Conservation (phyloP, 2,797 vertebrate genomes). For the Rousettus madagascariensis region DNA sequence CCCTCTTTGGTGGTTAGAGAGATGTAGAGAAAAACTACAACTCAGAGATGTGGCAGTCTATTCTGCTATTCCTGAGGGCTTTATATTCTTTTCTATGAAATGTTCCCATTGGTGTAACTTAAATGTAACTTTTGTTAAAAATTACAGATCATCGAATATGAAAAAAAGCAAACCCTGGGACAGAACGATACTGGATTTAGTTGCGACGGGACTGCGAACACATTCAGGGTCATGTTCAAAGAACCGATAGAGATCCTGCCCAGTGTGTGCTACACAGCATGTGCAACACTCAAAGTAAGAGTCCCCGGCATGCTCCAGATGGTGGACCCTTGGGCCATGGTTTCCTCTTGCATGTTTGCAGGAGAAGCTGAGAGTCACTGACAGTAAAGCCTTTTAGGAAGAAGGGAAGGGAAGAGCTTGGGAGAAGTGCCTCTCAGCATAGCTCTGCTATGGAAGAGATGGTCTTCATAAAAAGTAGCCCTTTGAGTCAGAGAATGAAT, state of each 20-base stretch:
- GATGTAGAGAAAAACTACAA: background rate
- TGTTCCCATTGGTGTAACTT: background rate
- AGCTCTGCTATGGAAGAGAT: background rate
- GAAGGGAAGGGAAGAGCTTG: background rate
- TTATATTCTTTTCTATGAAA: background rate
- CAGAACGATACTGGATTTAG: conserved; percentile 93
- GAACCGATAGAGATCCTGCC: conserved; percentile 97
- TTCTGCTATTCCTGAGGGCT: background rate
- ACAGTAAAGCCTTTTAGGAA: background rate
- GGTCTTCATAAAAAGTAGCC: background rate
- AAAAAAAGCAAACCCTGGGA: conserved; percentile 88
- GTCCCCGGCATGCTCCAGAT: fast-evolving
- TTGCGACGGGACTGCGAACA: conserved; percentile 95
- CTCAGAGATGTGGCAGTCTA: background rate
- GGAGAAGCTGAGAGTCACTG: background rate
- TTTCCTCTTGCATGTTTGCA: background rate
- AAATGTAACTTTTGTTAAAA: conserved; percentile 64
- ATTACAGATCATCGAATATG: conserved; percentile 88
- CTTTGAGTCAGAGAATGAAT: background rate
- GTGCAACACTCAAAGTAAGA: conserved; percentile 94
- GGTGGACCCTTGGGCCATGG: fast-evolving
- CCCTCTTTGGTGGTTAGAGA: background rate
- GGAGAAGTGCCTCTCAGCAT: background rate
- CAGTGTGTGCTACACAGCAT: conserved; percentile 97
- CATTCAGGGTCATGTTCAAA: conserved; percentile 99